Evolutionary conservation across 1,140 invertebrate species (phyloP).

Genomic region (Oppia nitens): DNA sequence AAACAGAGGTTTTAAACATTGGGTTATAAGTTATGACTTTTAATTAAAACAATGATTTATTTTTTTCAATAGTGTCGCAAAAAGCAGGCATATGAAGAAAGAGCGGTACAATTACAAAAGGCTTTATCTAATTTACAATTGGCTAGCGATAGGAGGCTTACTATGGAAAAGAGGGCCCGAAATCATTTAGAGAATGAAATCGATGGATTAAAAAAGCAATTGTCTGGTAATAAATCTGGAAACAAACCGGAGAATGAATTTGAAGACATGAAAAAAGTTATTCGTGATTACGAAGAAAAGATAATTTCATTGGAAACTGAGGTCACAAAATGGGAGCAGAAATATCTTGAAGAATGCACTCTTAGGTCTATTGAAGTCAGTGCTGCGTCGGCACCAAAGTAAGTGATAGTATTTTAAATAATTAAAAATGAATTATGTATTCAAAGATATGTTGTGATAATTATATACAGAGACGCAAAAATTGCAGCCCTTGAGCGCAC

Average conservation of each 20-base stretch:
- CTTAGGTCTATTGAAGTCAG: conserved; percentile 63
- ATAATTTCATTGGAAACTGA: conserved; percentile 64
- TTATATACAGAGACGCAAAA: conserved; percentile 50
- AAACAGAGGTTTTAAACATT: conserved; percentile 61
- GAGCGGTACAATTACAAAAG: conserved; percentile 60
- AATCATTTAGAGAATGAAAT: conserved; percentile 62
- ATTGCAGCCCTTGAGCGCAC: conserved; percentile 67
- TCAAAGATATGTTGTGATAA: conserved; percentile 10
- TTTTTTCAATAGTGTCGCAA: conserved; percentile 44
- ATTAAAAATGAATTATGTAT: conserved; percentile 17
- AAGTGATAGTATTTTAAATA: conserved; percentile 23
- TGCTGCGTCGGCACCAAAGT: conserved; percentile 67
- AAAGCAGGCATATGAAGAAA: conserved; percentile 65
- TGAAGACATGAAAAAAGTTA: conserved; percentile 18
- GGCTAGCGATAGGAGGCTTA: conserved; percentile 62
- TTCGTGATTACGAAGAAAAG: conserved; percentile 57
- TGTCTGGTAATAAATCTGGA: not conserved
- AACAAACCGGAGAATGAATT: conserved; percentile 7
- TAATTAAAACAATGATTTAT: not conserved
- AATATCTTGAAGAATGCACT: conserved; percentile 66
- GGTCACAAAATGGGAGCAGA: conserved; percentile 68
- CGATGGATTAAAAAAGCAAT: conserved; percentile 31
- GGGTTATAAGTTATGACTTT: conserved; percentile 2
- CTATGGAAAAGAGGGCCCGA: conserved; percentile 50
- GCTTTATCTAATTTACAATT: conserved; percentile 63